phyloP scores from a whole-genome alignment of 2,113 vertebrate genomes.

The Sinosuthora webbiana region DNA sequence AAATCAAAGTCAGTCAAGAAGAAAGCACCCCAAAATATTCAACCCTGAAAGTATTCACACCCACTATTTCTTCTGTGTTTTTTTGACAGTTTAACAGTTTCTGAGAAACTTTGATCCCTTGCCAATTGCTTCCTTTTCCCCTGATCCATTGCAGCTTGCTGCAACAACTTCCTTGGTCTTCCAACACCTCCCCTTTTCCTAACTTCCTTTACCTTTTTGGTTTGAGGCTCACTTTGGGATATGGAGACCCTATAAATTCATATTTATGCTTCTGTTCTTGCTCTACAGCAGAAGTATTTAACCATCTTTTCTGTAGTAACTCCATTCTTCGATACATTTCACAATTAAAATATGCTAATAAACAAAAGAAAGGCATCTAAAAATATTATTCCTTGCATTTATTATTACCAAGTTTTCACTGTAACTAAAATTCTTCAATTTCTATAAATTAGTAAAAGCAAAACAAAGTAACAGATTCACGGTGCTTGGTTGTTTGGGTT shows the following conservation, averaged over 20 bases:
- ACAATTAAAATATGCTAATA: neutral
- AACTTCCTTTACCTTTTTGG: neutral
- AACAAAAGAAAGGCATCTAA: neutral
- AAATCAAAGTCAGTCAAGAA: neutral
- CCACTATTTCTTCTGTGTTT: neutral
- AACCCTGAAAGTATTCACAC: neutral
- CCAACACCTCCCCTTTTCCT: neutral
- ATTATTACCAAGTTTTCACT: neutral
- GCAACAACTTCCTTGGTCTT: neutral
- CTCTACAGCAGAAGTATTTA: neutral
- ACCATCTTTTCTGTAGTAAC: neutral
- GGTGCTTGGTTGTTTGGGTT: neutral
- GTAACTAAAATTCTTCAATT: neutral
- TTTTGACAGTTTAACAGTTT: neutral
- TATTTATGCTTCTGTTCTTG: neutral
- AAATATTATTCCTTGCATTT: neutral
- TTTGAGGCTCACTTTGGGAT: neutral
- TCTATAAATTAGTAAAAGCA: neutral
- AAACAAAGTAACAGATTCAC: neutral
- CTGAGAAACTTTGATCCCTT: slow-evolving; percentile 1
- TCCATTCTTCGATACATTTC: neutral
- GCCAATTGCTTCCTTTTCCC: neutral
- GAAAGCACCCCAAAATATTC: slow-evolving; percentile 1
- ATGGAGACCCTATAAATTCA: neutral
- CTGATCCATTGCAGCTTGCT: neutral